Percentiles rank a stretch among this genome's conserved stretches.
phyloP scores from a whole-genome alignment of 35 echinoderm and acorn worm genomes.

The Lytechinus variegatus region DNA sequence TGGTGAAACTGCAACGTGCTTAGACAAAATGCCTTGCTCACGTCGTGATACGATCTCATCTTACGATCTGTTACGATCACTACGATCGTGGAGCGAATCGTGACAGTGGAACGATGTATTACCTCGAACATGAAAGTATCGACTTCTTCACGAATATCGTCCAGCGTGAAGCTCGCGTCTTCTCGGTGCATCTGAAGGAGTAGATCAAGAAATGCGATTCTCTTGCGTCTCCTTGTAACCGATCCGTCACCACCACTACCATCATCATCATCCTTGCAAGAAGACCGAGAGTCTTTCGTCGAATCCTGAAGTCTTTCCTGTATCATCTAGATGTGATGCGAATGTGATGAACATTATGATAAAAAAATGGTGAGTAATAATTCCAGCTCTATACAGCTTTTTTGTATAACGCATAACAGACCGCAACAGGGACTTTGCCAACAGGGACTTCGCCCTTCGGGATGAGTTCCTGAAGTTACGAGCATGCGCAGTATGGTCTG shows the following conservation, averaged over 20 bases:
- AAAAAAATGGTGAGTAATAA: too few species aligned
- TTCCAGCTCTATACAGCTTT: too few species aligned
- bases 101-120: not conserved
- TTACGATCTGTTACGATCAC: too few species aligned
- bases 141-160: constrained; percentile 88
- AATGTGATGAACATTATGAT: not conserved
- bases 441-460: too few species aligned
- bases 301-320: constrained; percentile 9
- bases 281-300: not conserved
- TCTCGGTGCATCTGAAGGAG: constrained; percentile 82
- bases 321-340: constrained; percentile 25
- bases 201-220: constrained; percentile 87
- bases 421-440: too few species aligned
- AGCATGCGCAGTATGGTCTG: too few species aligned
- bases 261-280: not conserved
- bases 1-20: too few species aligned
- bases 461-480: too few species aligned
- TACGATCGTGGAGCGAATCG: too few species aligned
- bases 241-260: not conserved
- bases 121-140: constrained; percentile 97
- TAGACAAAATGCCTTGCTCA: too few species aligned
- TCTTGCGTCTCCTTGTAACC: constrained; percentile 26
- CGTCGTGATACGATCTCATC: too few species aligned
- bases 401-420: too few species aligned
- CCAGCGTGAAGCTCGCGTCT: constrained; percentile 71